phyloP scores from a whole-genome alignment of 1,140 invertebrate species.

The Kradibia gibbosae region DNA sequence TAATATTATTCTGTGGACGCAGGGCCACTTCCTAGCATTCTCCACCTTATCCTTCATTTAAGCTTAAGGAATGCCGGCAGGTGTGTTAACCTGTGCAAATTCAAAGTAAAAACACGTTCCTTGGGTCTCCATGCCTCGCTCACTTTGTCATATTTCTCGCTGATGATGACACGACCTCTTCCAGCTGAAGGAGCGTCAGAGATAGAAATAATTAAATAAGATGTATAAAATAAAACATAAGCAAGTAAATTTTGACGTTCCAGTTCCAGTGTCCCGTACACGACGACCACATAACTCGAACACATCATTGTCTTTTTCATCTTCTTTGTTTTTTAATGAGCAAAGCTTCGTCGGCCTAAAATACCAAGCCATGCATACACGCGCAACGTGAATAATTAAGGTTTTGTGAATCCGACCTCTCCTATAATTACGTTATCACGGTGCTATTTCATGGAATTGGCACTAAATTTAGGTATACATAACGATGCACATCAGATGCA shows the following conservation, averaged over 20 bases:
- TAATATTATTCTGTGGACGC: slow-evolving; percentile 28
- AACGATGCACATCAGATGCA: too few relatives aligned
- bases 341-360: background rate
- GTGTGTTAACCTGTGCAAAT: slow-evolving; percentile 62
- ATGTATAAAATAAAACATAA: slow-evolving; percentile 31
- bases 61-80: slow-evolving; percentile 63
- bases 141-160: slow-evolving; percentile 50
- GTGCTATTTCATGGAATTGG: background rate
- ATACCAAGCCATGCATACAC: background rate
- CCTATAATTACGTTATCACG: background rate
- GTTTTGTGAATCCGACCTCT: slow-evolving; percentile 29
- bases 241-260: slow-evolving; percentile 40
- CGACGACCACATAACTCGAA: slow-evolving; percentile 40
- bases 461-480: too few relatives aligned
- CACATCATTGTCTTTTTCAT: background rate
- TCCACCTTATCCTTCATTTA: background rate
- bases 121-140: slow-evolving; percentile 55
- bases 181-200: slow-evolving; percentile 6
- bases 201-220: background rate
- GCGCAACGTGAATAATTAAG: background rate
- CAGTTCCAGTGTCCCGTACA: slow-evolving; percentile 51
- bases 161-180: background rate
- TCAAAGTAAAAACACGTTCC: slow-evolving; percentile 54
- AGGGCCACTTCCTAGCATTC: slow-evolving; percentile 38
- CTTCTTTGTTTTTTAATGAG: slow-evolving; percentile 1